Conservation (phyloP, 1,140 invertebrate genomes). For the Drosophila sechellia region DNA sequence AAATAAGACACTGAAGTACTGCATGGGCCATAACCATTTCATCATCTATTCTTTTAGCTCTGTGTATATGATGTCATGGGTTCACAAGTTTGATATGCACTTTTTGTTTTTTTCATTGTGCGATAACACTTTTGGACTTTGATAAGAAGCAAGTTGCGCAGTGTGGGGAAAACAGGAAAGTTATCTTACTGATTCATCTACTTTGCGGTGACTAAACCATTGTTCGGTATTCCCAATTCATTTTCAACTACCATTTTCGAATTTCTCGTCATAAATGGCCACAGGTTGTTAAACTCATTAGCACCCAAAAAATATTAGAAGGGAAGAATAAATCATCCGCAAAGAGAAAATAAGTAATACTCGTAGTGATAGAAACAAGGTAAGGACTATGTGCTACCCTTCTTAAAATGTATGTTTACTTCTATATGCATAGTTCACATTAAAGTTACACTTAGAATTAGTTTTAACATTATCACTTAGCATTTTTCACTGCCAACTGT, state of each 20-base stretch:
- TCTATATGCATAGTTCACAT: no score
- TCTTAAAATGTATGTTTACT: no score
- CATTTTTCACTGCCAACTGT: no score
- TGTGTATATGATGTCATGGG: conserved; percentile 30
- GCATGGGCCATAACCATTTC: conserved; percentile 14
- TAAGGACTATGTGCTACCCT: conserved; percentile 1
- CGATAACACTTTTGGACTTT: conserved; percentile 15
- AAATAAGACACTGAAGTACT: conserved; percentile 12
- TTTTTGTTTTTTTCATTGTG: neutral
- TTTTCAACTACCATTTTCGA: conserved; percentile 25
- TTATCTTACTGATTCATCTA: neutral
- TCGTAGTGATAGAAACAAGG: neutral
- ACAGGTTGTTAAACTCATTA: conserved; percentile 70
- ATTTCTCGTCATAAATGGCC: conserved; percentile 46
- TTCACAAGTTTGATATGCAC: conserved; percentile 8
- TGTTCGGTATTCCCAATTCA: conserved; percentile 31
- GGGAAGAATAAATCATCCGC: conserved; percentile 30
- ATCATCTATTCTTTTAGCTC: conserved; percentile 18
- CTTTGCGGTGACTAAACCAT: conserved; percentile 22
- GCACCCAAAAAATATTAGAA: conserved; percentile 30
- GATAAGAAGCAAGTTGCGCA: conserved; percentile 4
- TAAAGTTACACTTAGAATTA: no score
- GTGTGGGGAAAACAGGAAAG: no score
- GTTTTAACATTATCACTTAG: no score
- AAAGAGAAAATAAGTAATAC: conserved; percentile 26